These are phyloP conservation scores for Margarornis squamiger DNA, from an alignment of 2,797 vertebrate genomes.

Conservation along the genomic window DNA sequence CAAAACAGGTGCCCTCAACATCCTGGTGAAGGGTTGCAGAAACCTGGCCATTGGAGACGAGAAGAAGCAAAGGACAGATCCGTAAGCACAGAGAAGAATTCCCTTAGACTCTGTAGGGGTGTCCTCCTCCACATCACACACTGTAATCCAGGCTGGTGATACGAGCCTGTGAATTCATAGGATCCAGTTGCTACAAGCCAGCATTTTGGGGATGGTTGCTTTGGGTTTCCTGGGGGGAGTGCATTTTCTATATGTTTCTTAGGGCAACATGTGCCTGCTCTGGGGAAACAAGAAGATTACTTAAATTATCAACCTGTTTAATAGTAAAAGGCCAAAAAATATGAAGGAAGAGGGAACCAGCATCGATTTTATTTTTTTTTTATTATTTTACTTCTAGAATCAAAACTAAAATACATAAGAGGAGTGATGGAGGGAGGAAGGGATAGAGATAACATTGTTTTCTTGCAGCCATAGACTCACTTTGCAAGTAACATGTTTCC, in stretches of 20 bases:
- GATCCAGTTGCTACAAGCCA: background rate
- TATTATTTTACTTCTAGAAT: background rate
- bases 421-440: background rate
- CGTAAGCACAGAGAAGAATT: slow-evolving; percentile 79
- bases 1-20: slow-evolving; percentile 92
- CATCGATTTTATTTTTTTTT: background rate
- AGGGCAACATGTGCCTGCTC: accelerated
- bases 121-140: accelerated
- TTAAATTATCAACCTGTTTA: background rate
- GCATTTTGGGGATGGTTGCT: background rate
- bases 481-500: background rate
- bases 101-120: background rate
- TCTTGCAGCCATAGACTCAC: background rate
- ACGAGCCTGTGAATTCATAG: background rate
- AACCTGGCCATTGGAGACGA: slow-evolving; percentile 93
- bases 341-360: background rate
- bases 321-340: background rate
- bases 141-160: background rate
- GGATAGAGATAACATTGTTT: background rate
- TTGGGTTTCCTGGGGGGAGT: background rate
- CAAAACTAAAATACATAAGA: background rate
- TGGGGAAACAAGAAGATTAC: background rate
- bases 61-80: slow-evolving; percentile 90
- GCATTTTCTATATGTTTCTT: background rate
- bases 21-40: slow-evolving; percentile 92